These are phyloP conservation scores for Anthonomus grandis DNA, from an alignment of 1,140 invertebrate species.

Conservation along the genomic window DNA sequence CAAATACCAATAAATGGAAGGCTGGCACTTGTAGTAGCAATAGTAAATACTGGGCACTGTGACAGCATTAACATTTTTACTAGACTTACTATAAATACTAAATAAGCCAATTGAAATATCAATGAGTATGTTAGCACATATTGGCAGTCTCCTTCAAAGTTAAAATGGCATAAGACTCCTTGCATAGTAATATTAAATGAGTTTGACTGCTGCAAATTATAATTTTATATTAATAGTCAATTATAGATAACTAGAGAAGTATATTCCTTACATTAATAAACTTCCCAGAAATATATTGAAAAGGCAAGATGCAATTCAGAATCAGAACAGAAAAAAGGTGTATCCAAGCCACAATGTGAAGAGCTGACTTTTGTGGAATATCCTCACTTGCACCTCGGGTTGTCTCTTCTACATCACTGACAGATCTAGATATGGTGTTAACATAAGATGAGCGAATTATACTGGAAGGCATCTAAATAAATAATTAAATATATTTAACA, in stretches of 20 bases:
- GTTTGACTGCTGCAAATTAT: constrained; percentile 30
- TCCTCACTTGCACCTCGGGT: too few relatives aligned
- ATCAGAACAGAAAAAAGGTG: constrained; percentile 51
- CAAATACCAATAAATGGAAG: constrained; percentile 57
- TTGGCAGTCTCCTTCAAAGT: constrained; percentile 39
- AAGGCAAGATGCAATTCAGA: constrained; percentile 48
- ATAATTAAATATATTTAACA: constrained; percentile 1
- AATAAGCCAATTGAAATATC: constrained; percentile 52
- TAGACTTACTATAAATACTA: constrained; percentile 50
- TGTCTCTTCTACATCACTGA: too few relatives aligned
- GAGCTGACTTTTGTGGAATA: constrained; percentile 29
- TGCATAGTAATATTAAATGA: constrained; percentile 39
- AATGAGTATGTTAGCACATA: constrained; percentile 52
- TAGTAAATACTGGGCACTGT: constrained; percentile 58
- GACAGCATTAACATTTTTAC: constrained; percentile 55
- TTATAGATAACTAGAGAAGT: too few relatives aligned
- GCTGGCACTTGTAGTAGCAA: constrained; percentile 53
- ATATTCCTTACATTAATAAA: constrained; percentile 38
- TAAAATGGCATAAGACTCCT: constrained; percentile 44
- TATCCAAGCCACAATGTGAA: constrained; percentile 51
- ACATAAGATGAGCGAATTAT: constrained; percentile 46
- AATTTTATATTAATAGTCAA: too few relatives aligned
- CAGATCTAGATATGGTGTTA: constrained; percentile 51
- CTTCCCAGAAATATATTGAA: constrained; percentile 54
- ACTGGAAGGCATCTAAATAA: constrained; percentile 26